These are phyloP conservation scores for Sanderia malayensis DNA, from an alignment of 30 jellyfish, hydroid and myxozoan species.

Conservation along the genomic window DNA sequence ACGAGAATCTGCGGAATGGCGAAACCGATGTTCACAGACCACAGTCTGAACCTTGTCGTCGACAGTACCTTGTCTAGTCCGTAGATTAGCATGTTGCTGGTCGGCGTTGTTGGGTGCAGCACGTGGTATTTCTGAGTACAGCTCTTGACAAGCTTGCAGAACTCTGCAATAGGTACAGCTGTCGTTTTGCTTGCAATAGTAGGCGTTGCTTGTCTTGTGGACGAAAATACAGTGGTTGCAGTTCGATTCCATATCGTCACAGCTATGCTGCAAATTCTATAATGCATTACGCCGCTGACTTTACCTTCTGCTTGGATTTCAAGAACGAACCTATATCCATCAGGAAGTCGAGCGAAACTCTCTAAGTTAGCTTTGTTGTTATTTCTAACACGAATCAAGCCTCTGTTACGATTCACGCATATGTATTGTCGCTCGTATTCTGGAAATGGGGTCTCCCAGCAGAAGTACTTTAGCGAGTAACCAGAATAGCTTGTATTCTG, in stretches of 20 bases:
- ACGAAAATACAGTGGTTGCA: too few relatives aligned
- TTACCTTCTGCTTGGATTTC: conserved; percentile 46
- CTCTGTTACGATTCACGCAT: conserved; percentile 50
- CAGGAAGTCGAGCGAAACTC: conserved; percentile 8
- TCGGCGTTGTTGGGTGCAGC: too few relatives aligned
- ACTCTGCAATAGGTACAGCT: too few relatives aligned
- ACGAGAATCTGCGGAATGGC: too few relatives aligned
- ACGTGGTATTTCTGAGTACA: too few relatives aligned
- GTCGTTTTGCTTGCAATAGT: too few relatives aligned
- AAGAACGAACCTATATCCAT: conserved; percentile 5
- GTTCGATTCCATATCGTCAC: neutral
- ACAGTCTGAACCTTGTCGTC: too few relatives aligned
- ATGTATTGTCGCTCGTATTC: conserved; percentile 47
- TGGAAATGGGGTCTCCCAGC: conserved; percentile 28
- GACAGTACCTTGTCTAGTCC: too few relatives aligned
- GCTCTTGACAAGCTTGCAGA: too few relatives aligned
- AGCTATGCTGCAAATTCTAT: conserved; percentile 8
- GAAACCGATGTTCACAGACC: too few relatives aligned
- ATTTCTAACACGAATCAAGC: conserved; percentile 38
- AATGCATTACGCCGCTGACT: neutral
- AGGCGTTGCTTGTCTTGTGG: too few relatives aligned
- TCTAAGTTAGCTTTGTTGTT: neutral
- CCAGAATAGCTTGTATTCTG: conserved; percentile 29
- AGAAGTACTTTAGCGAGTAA: conserved; percentile 34
- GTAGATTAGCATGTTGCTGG: too few relatives aligned